Base-by-base conservation (phyloP, 1,140 invertebrate genomes). In the Bacillus rossius region DNA sequence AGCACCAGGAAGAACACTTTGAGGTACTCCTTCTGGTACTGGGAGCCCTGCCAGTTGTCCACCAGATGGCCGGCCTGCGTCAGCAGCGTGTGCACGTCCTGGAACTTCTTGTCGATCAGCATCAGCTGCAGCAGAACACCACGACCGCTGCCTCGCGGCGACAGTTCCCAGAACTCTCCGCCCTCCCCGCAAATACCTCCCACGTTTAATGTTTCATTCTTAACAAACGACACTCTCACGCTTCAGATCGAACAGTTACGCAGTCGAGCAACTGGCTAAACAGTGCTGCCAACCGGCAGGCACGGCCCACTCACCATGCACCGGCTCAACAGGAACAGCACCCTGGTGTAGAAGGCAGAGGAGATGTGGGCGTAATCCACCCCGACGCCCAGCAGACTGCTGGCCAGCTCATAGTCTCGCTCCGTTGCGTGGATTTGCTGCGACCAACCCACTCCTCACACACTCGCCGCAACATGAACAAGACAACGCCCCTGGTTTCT, bases 1-100 rank as follows among this genome's bases (percentile, higher is more conserved):
- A 99, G 77, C 22, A 98, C 92, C 62, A 98, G 79, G 74, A 95
- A 97, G 77, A 94, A 99, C 7, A 98, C 92, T 83, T 95, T 95
- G 0, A 96, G 79, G 70, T 92, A 92, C 77, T 97, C 94, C 71
- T 96, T 96, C 69, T 94, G 91, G 72, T 94, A 89, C 3, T 82
- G 80, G 71, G 84, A 89, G n/a, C 91, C 91, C 64, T 86, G 85
- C 86, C 91, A 96, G 59, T 85, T 85, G 72, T 97, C 94, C 22
- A 98, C 90, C 58, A 95, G 80, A 67, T 88, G 86, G 19, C 90
- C 88, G 0, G 92, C 92, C 69, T 91, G 85, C 63, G 87, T 91
- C 54, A 98, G 74, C 45, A 95, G 78, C 4, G 88, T 85, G 69
- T 93, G 84, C 41, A 94, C 93, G 76, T 96, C 93, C 61, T 85